Conservation (phyloP, 1,140 invertebrate genomes). For the Triops longicaudatus region DNA sequence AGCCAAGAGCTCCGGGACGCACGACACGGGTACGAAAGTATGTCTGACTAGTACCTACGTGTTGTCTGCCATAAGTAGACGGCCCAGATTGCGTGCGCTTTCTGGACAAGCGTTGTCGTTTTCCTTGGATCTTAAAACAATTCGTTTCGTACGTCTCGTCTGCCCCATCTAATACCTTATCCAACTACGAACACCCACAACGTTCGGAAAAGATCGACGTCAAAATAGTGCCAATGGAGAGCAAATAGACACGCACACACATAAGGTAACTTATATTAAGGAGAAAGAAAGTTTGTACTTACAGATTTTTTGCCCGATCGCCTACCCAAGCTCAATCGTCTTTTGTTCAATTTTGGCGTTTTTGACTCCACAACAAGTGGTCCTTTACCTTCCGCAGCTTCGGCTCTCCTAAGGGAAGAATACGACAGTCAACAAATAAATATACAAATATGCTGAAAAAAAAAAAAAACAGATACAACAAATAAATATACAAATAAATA, state of each 20-base stretch:
- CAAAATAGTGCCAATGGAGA: background rate
- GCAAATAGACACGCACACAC: background rate
- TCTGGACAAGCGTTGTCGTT: background rate
- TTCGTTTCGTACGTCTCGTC: conserved; percentile 9
- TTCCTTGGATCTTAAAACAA: conserved; percentile 1
- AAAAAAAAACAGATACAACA: too few relatives aligned
- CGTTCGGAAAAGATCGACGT: background rate
- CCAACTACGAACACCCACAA: background rate
- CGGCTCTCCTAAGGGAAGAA: background rate
- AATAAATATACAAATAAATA: too few relatives aligned
- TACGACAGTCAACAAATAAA: too few relatives aligned
- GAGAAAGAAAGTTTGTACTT: background rate
- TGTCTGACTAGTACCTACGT: background rate
- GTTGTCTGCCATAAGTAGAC: background rate
- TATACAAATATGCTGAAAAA: too few relatives aligned
- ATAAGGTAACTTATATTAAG: background rate
- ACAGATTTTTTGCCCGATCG: conserved; percentile 24
- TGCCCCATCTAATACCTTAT: conserved; percentile 4
- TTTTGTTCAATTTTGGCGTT: conserved; percentile 24
- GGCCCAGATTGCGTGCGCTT: conserved; percentile 3
- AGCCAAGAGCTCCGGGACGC: background rate
- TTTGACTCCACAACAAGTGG: background rate
- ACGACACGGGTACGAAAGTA: background rate
- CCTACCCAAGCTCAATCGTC: conserved; percentile 23
- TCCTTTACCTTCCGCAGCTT: background rate